Evolutionary conservation across 2,797 vertebrate genomes (phyloP), one percentile per base, ranked within the genome.

Genomic region (Alauda arvensis): DNA sequence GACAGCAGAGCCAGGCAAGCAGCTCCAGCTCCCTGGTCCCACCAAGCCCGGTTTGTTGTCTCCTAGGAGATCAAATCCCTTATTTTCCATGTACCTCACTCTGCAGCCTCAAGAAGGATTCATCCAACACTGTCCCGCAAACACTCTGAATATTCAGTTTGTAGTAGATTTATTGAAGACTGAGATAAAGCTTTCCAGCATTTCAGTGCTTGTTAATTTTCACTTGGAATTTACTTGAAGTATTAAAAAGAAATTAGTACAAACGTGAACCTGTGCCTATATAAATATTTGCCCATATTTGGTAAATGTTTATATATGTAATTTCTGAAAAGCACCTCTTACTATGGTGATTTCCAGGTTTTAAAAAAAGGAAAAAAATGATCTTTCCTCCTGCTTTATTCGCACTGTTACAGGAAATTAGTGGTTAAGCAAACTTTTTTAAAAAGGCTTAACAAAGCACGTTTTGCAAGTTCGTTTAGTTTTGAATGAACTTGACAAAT

Each of bases 201-300:
- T 77, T 89, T 78, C 83, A 87, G 66, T 40, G 71, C 75, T 92
- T 79, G 39, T 82, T 55, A 5, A 2, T 65, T 74, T 87, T 82
- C 42, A 57, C 59, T 70, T 79, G 85, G 90, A 94, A 94, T 94
- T 94, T 87, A 70, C 66, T 83, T 82, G 67, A 87, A 82, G 75
- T 74, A 77, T 69, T 53, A 88, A 68, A 72, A 67, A 55, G 43
- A 66, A 74, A 46, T 66, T 23, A 72, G 52, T 57, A 31, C 79
- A 92, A 92, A 79, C 52, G 71, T 7, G 60, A 79, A 79, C 61
- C 71, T 39, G 31, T 21, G 72, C 55, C 45, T 92, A 8, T 75
- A 52, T 46, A 89, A 93, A 91, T 91, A 83, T 89, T 93, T 91
- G 70, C 51, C 77, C 46, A 67, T 90, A 81, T 92, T 91, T 94